Evolutionary conservation across 1,140 invertebrate species (phyloP).

Genomic region (Brachionus rubens): DNA sequence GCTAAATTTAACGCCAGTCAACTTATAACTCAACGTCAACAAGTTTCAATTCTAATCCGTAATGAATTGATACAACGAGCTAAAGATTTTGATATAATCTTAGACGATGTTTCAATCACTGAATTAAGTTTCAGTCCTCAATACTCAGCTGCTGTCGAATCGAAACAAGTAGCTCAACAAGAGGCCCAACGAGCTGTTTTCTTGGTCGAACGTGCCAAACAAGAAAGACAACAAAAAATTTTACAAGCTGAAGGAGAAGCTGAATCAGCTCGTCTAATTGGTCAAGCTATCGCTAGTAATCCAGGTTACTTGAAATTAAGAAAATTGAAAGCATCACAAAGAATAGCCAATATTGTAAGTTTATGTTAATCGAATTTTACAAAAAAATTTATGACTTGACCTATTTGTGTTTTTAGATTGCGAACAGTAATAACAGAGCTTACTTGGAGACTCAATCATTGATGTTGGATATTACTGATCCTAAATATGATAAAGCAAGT

Average conservation of each 20-base stretch:
- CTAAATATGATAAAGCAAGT: conserved; percentile 37
- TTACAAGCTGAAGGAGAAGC: conserved; percentile 99
- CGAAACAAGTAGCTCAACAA: conserved; percentile 97
- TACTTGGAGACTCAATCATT: conserved; percentile 85
- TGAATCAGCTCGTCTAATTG: conserved; percentile 82
- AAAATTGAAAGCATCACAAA: conserved; percentile 94
- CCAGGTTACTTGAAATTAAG: conserved; percentile 95
- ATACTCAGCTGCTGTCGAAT: conserved; percentile 98
- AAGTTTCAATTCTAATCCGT: conserved; percentile 84
- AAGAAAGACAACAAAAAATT: conserved; percentile 98
- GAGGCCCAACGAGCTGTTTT: conserved; percentile 97
- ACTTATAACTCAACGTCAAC: conserved; percentile 94
- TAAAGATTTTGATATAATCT: conserved; percentile 95
- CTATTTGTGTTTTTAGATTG: conserved; percentile 68
- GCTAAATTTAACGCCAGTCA: conserved; percentile 99
- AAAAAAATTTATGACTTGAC: too few relatives aligned
- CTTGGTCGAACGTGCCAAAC: conserved; percentile 92
- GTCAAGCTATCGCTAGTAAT: conserved; percentile 86
- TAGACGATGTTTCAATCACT: conserved; percentile 99
- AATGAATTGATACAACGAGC: conserved; percentile 90
- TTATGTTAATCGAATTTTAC: too few relatives aligned
- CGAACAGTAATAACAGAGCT: conserved; percentile 87
- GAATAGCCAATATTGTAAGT: conserved; percentile 87
- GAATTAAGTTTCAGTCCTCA: conserved; percentile 98
- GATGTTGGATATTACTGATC: conserved; percentile 80